Base-by-base conservation (phyloP, 2,888 invertebrate genomes). In the Himalopsyche anomala region DNA sequence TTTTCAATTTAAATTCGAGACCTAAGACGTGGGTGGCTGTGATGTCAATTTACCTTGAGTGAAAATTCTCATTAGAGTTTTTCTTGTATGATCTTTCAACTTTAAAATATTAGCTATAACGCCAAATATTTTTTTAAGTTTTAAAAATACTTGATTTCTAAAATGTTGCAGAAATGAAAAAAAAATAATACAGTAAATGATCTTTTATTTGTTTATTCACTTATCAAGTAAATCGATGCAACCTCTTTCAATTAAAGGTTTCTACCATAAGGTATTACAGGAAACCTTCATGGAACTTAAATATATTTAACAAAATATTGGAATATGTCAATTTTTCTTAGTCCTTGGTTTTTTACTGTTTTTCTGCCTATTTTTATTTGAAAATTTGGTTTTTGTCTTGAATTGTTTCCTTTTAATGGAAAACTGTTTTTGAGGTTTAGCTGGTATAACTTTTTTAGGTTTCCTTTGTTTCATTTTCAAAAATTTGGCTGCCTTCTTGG, bases 381-480 rank as follows among this genome's bases (percentile, higher is more conserved):
- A 19, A 74, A 84, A 82, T 28, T 87, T 87, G 11, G 54, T 54
- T 45, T 87, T 87, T 0, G 81, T 83, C 89, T 92, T 93, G 1
- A 93, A 91, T 88, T 93, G 93, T 89, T 93, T 93, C 17, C 93
- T 91, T 88, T 93, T 90, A 38, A 93, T 93, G 0, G 92, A 91
- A 90, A 92, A 92, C 87, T 92, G 91, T 40, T 62, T 62, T 62
- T 84, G 74, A 51, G 91, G 91, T 90, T 92, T 91, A 74, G 88
- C 84, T 85, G 87, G 81, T 90, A 86, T 87, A 91, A 90, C 89
- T 91, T 92, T 42, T 86, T 87, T 89, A 0, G 85, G 84, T 84
- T 85, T 86, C 55, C 87, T 87, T 36, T 91, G 87, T 6, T 90
- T 89, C 28, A 89, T 83, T 89, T 91, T 90, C 81, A 89, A 51